A percentile compares a stretch with the other conserved stretches of the same genome.
Evolutionary conservation across 2,797 vertebrate species (phyloP).

Genomic region (Rhynchonycteris naso): DNA sequence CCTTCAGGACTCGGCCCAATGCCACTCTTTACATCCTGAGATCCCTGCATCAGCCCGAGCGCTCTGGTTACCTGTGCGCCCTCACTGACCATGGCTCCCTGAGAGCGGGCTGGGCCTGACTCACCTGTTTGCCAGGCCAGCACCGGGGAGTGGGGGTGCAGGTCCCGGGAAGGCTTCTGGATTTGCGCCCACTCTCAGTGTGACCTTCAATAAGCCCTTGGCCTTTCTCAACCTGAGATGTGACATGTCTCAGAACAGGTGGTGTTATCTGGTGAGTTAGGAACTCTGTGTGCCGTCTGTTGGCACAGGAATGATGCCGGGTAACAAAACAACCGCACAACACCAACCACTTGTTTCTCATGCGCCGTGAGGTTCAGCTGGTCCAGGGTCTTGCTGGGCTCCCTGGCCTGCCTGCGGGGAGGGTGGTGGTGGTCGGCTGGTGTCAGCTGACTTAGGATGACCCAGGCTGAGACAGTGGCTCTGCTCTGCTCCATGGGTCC

Average conservation of each 20-base stretch:
- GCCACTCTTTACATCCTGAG: accelerated
- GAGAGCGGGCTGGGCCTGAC: neutral
- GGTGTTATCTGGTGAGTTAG: accelerated
- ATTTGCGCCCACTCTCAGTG: neutral
- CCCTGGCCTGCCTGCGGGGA: neutral
- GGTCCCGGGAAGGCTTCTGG: neutral
- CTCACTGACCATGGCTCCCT: neutral
- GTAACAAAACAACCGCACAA: accelerated
- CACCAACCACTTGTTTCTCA: accelerated
- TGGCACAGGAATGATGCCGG: accelerated
- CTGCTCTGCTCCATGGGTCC: neutral
- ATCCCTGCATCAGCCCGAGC: accelerated
- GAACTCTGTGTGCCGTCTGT: neutral
- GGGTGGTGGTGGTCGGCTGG: neutral
- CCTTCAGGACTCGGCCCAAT: accelerated
- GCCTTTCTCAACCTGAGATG: neutral
- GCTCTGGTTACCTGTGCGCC: neutral
- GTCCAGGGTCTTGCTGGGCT: neutral
- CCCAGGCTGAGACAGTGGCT: neutral
- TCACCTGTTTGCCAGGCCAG: neutral
- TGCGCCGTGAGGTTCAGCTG: accelerated
- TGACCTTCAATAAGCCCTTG: neutral
- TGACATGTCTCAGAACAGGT: accelerated
- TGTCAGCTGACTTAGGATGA: neutral
- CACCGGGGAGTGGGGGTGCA: accelerated